These are phyloP conservation scores for Zapornia atra DNA, from an alignment of 2,113 vertebrate species.

Conservation along the genomic window DNA sequence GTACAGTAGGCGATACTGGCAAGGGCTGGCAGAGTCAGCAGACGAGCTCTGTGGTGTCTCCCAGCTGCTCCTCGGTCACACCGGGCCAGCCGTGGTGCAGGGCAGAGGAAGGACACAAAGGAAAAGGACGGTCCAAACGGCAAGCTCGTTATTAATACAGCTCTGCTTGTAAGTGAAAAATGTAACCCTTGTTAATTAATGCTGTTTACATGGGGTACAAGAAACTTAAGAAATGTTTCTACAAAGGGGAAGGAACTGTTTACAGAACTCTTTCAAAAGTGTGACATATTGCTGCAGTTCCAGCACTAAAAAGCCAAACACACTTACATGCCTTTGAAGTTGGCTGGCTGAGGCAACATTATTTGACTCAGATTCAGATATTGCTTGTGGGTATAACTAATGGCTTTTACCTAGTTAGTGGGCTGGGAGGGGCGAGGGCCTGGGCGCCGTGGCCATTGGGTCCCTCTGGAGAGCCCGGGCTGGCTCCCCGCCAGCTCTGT, in stretches of 20 bases:
- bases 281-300: constrained; percentile 80
- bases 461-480: constrained; percentile 78
- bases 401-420: constrained; percentile 84
- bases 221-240: constrained; percentile 79
- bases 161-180: constrained; percentile 57
- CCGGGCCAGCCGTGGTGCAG: neutral
- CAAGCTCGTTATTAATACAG: constrained; percentile 19
- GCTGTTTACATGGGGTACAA: constrained; percentile 72
- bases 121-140: neutral
- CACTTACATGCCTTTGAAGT: constrained; percentile 82
- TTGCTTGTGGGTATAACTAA: constrained; percentile 81
- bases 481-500: constrained; percentile 89
- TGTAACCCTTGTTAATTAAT: constrained; percentile 73
- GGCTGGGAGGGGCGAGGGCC: constrained; percentile 80
- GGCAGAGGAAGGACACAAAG: constrained; percentile 33
- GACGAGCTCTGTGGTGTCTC: neutral
- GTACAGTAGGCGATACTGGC: fast-evolving
- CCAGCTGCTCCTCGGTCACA: neutral
- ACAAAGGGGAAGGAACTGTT: constrained; percentile 79
- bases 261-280: constrained; percentile 81
- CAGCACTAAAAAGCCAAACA: constrained; percentile 82
- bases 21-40: neutral
- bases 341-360: constrained; percentile 70
- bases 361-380: constrained; percentile 80
- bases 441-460: constrained; percentile 77